phyloP scores from a whole-genome alignment of 2,888 invertebrate species.

The Linnaemya vulpina region DNA sequence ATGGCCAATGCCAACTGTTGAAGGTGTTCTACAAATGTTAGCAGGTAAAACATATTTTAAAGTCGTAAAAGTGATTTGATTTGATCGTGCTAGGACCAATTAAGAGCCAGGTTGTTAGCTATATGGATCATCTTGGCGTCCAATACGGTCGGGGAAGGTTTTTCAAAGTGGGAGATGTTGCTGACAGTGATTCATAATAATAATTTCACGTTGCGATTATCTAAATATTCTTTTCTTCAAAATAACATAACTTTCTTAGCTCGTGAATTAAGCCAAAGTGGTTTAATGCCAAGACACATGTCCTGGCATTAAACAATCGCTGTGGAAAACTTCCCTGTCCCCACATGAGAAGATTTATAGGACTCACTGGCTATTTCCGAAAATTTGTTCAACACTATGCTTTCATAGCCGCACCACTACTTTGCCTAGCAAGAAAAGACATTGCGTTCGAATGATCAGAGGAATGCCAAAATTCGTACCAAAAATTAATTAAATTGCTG shows the following conservation, averaged over 20 bases:
- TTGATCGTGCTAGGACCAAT: conserved; percentile 41
- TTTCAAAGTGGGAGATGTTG: conserved; percentile 12
- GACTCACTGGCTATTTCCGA: no score
- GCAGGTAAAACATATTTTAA: conserved; percentile 73
- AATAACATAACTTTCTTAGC: no score
- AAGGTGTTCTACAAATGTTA: no score
- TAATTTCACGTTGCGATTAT: conserved; percentile 23
- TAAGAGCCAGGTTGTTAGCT: conserved; percentile 45
- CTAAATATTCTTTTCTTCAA: conserved; percentile 56
- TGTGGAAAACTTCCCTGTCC: no score
- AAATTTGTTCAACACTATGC: conserved; percentile 75
- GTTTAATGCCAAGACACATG: no score
- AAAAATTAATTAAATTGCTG: conserved; percentile 72
- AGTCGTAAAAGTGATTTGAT: no score
- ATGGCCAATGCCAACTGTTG: conserved; percentile 64
- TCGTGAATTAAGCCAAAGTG: no score
- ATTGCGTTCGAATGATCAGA: no score
- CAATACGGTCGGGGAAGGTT: not conserved
- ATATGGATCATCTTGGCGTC: conserved; percentile 35
- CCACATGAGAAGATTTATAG: no score
- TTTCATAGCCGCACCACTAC: conserved; percentile 73
- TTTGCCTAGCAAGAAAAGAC: conserved; percentile 57
- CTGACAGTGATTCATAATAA: not conserved
- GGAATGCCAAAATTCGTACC: conserved; percentile 55
- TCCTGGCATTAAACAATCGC: no score